Evolutionary conservation across 2,888 invertebrate genomes (phyloP).

Genomic region (Ferrisia virgata): DNA sequence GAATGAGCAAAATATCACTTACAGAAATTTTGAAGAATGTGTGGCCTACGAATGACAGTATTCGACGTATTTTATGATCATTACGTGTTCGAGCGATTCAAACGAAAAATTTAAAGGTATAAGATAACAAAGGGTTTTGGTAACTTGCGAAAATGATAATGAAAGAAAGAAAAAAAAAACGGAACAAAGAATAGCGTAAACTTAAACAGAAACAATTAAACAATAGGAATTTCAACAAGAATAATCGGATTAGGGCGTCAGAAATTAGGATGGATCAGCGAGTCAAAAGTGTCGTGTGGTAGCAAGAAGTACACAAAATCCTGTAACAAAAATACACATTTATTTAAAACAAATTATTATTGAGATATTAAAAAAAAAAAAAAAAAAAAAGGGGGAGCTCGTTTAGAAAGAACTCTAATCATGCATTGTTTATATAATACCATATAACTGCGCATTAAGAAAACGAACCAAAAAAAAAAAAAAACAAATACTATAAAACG

Average conservation of each 20-base stretch:
- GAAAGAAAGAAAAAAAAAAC: neutral
- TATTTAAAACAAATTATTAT: neutral
- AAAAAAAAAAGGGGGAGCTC: no score
- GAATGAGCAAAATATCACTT: neutral
- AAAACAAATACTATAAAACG: neutral
- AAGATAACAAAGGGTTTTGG: constrained; percentile 15
- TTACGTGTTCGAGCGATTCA: neutral
- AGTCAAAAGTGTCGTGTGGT: neutral
- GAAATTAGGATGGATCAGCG: neutral
- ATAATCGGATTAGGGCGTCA: neutral
- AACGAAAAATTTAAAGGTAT: neutral
- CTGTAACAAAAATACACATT: neutral
- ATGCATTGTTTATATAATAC: neutral
- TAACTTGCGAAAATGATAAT: constrained; percentile 7
- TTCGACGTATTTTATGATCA: neutral
- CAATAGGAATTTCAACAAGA: constrained; percentile 24
- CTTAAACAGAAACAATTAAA: constrained; percentile 15
- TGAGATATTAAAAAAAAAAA: neutral
- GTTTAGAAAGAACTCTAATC: neutral
- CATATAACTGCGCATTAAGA: neutral
- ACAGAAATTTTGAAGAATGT: neutral
- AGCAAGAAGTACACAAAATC: constrained; percentile 1
- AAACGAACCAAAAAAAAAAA: neutral
- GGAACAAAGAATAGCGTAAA: constrained; percentile 8
- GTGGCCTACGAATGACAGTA: neutral